Percentiles rank a stretch among this genome's conserved stretches.
Evolutionary conservation across 2,888 invertebrate genomes (phyloP).

Genomic region (Saturnia japonica): DNA sequence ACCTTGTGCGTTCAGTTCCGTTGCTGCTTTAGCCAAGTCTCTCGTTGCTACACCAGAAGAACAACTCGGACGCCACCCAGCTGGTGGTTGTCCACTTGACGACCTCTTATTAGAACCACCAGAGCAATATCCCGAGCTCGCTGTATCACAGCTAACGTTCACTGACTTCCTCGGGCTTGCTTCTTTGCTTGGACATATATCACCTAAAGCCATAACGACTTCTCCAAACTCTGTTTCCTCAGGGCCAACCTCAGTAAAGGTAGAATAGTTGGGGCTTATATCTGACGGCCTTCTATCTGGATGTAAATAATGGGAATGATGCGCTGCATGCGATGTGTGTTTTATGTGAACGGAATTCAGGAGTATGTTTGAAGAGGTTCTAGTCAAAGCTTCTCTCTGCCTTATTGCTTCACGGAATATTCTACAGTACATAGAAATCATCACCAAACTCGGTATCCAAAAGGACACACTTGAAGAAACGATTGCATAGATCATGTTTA

Average conservation of each 20-base stretch:
- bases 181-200: slow-evolving; percentile 74
- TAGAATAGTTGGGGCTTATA: slow-evolving; percentile 77
- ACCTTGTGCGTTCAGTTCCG: slow-evolving; percentile 88
- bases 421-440: slow-evolving; percentile 95
- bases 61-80: slow-evolving; percentile 82
- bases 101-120: slow-evolving; percentile 76
- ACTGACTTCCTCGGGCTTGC: slow-evolving; percentile 78
- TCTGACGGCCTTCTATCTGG: slow-evolving; percentile 75
- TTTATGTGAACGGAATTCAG: slow-evolving; percentile 92
- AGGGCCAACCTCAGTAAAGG: slow-evolving; percentile 76
- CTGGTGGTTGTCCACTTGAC: slow-evolving; percentile 76
- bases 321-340: slow-evolving; percentile 87
- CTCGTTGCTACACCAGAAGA: slow-evolving; percentile 82
- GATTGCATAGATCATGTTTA: slow-evolving; percentile 92
- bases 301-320: slow-evolving; percentile 80
- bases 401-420: slow-evolving; percentile 92
- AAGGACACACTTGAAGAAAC: slow-evolving; percentile 95
- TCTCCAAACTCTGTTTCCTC: slow-evolving; percentile 74
- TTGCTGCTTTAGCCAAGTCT: slow-evolving; percentile 84
- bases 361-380: slow-evolving; percentile 93
- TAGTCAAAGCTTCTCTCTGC: slow-evolving; percentile 90
- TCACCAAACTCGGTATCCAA: slow-evolving; percentile 95
- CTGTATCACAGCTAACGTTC: slow-evolving; percentile 77
- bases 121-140: slow-evolving; percentile 77
- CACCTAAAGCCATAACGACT: slow-evolving; percentile 68